Conservation (phyloP, 2,797 vertebrate species). For the Sarcophilus harrisii region DNA sequence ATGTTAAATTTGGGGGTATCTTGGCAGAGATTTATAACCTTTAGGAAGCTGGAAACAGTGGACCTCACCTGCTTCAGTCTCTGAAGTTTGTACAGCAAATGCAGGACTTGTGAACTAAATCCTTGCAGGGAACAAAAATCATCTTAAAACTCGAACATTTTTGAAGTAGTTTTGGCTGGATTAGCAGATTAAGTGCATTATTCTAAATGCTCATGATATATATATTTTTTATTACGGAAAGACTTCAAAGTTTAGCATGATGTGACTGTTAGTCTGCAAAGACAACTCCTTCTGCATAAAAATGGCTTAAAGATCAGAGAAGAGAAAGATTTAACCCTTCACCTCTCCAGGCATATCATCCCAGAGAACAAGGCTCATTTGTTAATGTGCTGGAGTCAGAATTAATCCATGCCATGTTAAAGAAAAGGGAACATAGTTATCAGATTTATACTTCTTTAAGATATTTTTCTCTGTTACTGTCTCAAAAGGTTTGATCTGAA, state of each 20-base stretch:
- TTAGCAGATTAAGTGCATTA: slow-evolving; percentile 47
- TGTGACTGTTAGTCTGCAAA: slow-evolving; percentile 53
- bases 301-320: slow-evolving; percentile 32
- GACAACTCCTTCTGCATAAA: slow-evolving; percentile 57
- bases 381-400: no score
- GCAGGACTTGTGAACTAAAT: slow-evolving; percentile 15
- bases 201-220: slow-evolving; percentile 53
- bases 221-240: slow-evolving; percentile 54
- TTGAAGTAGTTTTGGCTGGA: slow-evolving; percentile 54
- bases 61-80: not conserved
- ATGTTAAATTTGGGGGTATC: not conserved
- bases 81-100: slow-evolving; percentile 14
- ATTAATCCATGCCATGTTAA: not conserved
- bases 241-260: slow-evolving; percentile 38
- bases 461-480: not conserved
- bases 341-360: not conserved
- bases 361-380: not conserved
- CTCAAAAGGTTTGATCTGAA: not conserved
- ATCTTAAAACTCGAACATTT: slow-evolving; percentile 58
- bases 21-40: not conserved
- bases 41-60: not conserved
- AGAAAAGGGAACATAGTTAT: not conserved
- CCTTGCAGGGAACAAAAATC: slow-evolving; percentile 62
- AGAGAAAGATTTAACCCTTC: slow-evolving; percentile 50
- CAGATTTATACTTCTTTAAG: not conserved